Evolutionary conservation across 2,113 vertebrate genomes (phyloP), one percentile per base, ranked within the genome.

Genomic region (Hippopotamus amphibius): DNA sequence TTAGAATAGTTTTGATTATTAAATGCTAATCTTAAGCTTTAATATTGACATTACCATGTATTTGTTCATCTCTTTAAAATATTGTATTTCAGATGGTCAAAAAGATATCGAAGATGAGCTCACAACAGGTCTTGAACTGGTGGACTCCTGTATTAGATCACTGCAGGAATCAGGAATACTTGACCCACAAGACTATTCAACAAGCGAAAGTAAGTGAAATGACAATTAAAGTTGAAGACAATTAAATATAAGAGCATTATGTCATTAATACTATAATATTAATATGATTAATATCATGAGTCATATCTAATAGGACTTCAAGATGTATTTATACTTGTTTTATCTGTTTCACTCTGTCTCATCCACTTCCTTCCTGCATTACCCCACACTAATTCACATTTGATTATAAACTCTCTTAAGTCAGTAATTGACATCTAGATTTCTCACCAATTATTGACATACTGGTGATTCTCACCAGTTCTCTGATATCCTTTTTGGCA

Each of bases 101-200:
- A 99, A 99, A 98, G 99, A 99, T 95, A 99, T 99, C n/a, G 99
- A 99, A 98, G 99, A 99, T 96, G 99, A 99, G 93, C 98, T 99
- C 94, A 99, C 99, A 85, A 99, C 99, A 74, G 99, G 99, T 81
- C 98, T 99, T 90, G 99, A 99, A 98, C 98, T 99, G 98, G 99
- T 99, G 97, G 99, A 99, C 98, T 99, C 99, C 74, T 99, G 99
- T 97, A 99, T 99, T 97, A 99, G 99, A 77, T 99, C 99, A 0
- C 98, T 99, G 61, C 99, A 99, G 98, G 99, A 99, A 96, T 99
- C 99, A 33, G 99, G 99, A 92, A 99, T 99, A 95, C 99, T 99
- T 0, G 99, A 99, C 98, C 99, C 99, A 1, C 99, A 99, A 98
- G 99, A 99, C 95, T 99, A 99, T 76, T 98, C 99, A 71, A 98